Evolutionary conservation across 2,113 vertebrate species (phyloP), one percentile per base, ranked within the genome.

Genomic region (Manacus vitellinus): DNA sequence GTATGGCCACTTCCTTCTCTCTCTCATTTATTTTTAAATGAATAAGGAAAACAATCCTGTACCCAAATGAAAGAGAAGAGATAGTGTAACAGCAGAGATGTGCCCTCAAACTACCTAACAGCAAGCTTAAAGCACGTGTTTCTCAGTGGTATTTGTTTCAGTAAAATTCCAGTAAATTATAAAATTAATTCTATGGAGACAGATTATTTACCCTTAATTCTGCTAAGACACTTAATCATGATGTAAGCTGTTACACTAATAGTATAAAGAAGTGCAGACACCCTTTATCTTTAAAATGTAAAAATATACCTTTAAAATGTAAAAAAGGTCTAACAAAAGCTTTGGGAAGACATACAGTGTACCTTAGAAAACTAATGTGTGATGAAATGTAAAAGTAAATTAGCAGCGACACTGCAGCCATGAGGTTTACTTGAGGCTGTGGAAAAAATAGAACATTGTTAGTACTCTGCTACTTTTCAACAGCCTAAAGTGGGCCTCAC

Each of bases 371-470:
- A 92, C 49, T 47, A 89, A 93, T 0, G 33, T 84, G 67, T 88
- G 94, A 97, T 90, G 89, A 97, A 97, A 91, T 55, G 35, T 44
- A 96, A 97, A 87, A 83, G 89, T 73, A 97, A 97, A 94, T 95
- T 92, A 96, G 78, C 92, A 94, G 84, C 8, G 89, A 97, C 92
- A 95, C 67, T 54, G 65, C 52, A 93, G 95, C 94, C 94, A 92
- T 71, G 73, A 97, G 61, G 86, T 95, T 78, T 73, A 89, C 92
- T 95, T 62, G 75, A 68, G 81, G 95, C 95, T 95, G 72, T 91
- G 86, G 92, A 95, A 85, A 91, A 97, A 97, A 98, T 67, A 97
- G 94, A 94, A 96, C 59, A 41, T n/a, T 66, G 94, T 92, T 97
- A 92, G 88, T 88, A 92, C 75, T 94, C 73, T 47, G 51, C 88